These are phyloP conservation scores for Hemithea aestivaria DNA, from an alignment of 2,888 invertebrate genomes.

Conservation along the genomic window DNA sequence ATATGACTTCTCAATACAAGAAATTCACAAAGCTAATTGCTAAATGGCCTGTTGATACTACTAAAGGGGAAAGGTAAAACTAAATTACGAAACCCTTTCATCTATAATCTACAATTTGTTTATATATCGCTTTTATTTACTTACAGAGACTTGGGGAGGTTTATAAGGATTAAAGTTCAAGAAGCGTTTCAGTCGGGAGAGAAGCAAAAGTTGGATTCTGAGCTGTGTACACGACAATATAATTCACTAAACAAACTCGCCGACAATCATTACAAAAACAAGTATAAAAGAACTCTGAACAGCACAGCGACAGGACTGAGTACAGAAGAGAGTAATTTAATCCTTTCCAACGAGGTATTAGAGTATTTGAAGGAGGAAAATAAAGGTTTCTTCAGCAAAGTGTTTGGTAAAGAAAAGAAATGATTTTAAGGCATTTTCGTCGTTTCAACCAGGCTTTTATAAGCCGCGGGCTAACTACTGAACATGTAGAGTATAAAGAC, in stretches of 20 bases:
- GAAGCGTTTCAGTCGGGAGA: conserved; percentile 79
- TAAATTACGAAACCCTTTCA: conserved; percentile 14
- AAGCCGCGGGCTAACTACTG: conserved; percentile 38
- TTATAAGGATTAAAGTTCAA: conserved; percentile 82
- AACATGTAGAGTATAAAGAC: conserved; percentile 48
- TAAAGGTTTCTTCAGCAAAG: conserved; percentile 73
- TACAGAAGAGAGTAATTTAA: conserved; percentile 85
- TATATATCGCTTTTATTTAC: no score
- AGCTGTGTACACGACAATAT: conserved; percentile 83
- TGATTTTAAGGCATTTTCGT: conserved; percentile 42
- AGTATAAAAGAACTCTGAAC: conserved; percentile 79
- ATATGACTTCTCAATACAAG: conserved; percentile 85
- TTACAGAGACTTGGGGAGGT: conserved; percentile 87
- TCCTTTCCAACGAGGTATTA: conserved; percentile 85
- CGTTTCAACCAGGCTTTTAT: conserved; percentile 27
- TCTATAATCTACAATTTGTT: no score
- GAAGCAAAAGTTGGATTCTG: conserved; percentile 78
- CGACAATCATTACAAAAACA: conserved; percentile 83
- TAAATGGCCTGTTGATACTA: conserved; percentile 87
- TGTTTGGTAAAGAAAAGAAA: conserved; percentile 58
- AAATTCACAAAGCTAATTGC: conserved; percentile 85
- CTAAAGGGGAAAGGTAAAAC: conserved; percentile 83
- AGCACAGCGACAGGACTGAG: conserved; percentile 87
- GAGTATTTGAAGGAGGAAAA: conserved; percentile 83
- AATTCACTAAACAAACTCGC: conserved; percentile 84